Evolutionary conservation across 2,797 vertebrate species (phyloP).

Genomic region (Kryptopterus vitreolus): DNA sequence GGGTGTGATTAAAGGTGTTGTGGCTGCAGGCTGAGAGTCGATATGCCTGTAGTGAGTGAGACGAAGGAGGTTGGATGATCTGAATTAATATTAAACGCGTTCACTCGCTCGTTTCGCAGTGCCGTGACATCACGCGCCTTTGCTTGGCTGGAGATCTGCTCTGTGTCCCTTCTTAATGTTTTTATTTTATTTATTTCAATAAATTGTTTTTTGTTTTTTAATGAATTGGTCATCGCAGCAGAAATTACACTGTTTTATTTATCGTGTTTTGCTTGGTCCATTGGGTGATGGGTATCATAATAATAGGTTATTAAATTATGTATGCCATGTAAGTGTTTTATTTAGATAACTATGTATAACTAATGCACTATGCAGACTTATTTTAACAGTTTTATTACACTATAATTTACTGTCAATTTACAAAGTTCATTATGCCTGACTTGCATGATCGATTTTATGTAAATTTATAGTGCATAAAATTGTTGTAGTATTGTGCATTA

Average conservation of each 20-base stretch:
- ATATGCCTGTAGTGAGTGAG: conserved; percentile 22
- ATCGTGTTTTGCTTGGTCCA: neutral
- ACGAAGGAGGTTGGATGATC: conserved; percentile 20
- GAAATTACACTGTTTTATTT: neutral
- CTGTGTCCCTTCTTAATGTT: neutral
- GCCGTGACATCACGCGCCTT: conserved; percentile 3
- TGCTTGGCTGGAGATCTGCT: conserved; percentile 3
- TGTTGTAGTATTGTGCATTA: neutral
- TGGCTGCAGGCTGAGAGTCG: conserved; percentile 25
- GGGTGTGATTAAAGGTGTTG: conserved; percentile 31
- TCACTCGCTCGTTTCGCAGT: conserved; percentile 23
- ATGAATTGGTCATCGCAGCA: neutral
- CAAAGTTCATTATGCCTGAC: too few relatives aligned
- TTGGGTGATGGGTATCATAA: neutral
- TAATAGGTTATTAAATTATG: neutral
- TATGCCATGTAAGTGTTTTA: too few relatives aligned
- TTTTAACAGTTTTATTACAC: too few relatives aligned
- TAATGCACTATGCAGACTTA: neutral
- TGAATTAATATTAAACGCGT: conserved; percentile 41
- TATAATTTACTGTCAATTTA: too few relatives aligned
- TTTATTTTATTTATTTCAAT: neutral
- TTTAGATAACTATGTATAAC: neutral
- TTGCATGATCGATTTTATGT: too few relatives aligned
- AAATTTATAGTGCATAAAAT: neutral
- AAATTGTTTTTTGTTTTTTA: neutral